These are phyloP conservation scores for Strigamia maritima DNA, from an alignment of 2,888 invertebrate genomes.

Conservation along the genomic window DNA sequence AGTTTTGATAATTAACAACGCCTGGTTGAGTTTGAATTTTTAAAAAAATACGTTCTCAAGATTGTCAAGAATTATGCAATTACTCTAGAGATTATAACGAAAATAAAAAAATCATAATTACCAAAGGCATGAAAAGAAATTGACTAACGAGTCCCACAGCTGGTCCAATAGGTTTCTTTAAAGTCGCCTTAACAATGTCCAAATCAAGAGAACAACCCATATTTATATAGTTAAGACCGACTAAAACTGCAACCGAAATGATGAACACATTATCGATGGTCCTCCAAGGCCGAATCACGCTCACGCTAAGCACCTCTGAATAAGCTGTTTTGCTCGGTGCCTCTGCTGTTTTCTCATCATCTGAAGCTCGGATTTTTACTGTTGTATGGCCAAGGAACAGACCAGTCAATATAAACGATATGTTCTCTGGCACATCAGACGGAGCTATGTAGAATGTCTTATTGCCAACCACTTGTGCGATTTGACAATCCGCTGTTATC, in stretches of 20 bases:
- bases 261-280: slow-evolving; percentile 71
- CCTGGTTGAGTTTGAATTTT: neutral
- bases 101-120: slow-evolving; percentile 52
- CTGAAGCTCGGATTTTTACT: slow-evolving; percentile 36
- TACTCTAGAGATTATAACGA: neutral
- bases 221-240: slow-evolving; percentile 79
- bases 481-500: slow-evolving; percentile 36
- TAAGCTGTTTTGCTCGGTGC: slow-evolving; percentile 19
- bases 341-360: neutral
- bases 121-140: slow-evolving; percentile 80
- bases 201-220: slow-evolving; percentile 86
- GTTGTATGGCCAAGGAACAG: slow-evolving; percentile 48
- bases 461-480: slow-evolving; percentile 38
- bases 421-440: slow-evolving; percentile 11
- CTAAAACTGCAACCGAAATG: slow-evolving; percentile 69
- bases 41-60: neutral
- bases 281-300: slow-evolving; percentile 62
- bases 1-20: neutral
- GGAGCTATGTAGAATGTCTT: slow-evolving; percentile 37
- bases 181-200: slow-evolving; percentile 63
- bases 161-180: slow-evolving; percentile 72
- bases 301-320: slow-evolving; percentile 51
- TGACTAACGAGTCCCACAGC: slow-evolving; percentile 74
- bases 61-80: no score
- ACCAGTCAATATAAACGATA: slow-evolving; percentile 47